These are phyloP conservation scores for Parnassius glacialis DNA, from an alignment of 2,888 invertebrate genomes.

Conservation along the genomic window DNA sequence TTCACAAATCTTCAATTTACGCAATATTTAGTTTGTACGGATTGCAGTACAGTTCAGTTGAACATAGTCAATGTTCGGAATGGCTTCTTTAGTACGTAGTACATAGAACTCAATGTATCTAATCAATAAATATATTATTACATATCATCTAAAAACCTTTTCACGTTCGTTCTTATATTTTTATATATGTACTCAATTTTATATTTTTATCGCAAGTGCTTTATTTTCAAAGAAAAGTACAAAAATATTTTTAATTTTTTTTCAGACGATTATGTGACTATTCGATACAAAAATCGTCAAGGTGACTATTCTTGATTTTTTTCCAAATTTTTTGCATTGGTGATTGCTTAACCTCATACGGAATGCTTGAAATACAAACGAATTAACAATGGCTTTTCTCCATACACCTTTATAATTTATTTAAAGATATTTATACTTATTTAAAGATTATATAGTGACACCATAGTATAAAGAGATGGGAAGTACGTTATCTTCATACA, in stretches of 20 bases:
- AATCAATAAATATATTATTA: too few species aligned
- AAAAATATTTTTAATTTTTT: conserved; percentile 66
- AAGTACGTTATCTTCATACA: too few species aligned
- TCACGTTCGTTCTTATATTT: not conserved
- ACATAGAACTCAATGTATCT: too few species aligned
- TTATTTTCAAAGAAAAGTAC: conserved; percentile 32
- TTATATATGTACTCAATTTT: not conserved
- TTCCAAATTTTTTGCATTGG: conserved; percentile 51
- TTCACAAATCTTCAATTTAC: too few species aligned
- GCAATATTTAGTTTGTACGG: too few species aligned
- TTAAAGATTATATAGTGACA: too few species aligned
- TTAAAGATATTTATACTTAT: too few species aligned
- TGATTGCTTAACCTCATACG: conserved; percentile 51
- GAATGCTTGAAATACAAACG: conserved; percentile 25
- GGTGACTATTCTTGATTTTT: conserved; percentile 83
- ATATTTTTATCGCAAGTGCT: conserved; percentile 2
- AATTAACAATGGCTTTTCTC: conserved; percentile 22
- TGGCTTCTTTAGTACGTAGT: too few species aligned
- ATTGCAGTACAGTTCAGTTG: too few species aligned
- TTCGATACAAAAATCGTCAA: conserved; percentile 94
- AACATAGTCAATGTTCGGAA: too few species aligned
- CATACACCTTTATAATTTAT: conserved; percentile 22
- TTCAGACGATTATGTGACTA: conserved; percentile 95
- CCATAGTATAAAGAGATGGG: too few species aligned
- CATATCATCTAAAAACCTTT: too few species aligned